phyloP scores from a whole-genome alignment of 2,113 vertebrate genomes.

The Nipponia nippon region DNA sequence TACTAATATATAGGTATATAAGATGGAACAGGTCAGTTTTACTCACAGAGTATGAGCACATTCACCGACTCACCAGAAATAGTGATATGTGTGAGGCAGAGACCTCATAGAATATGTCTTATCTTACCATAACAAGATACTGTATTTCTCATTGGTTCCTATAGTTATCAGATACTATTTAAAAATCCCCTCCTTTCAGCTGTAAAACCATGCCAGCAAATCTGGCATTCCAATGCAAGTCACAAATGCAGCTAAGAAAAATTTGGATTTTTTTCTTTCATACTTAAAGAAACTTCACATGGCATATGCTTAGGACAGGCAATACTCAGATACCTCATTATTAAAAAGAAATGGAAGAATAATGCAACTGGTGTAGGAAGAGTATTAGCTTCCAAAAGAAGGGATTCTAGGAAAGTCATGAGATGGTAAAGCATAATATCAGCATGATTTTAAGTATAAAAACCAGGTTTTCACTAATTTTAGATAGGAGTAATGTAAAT shows the following conservation, averaged over 20 bases:
- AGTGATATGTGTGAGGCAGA: background rate
- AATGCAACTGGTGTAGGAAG: background rate
- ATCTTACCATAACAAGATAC: background rate
- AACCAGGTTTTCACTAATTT: background rate
- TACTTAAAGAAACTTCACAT: background rate
- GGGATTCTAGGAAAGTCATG: background rate
- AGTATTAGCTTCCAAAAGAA: background rate
- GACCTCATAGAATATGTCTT: background rate
- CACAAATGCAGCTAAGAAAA: conserved; percentile 6
- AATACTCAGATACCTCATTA: background rate
- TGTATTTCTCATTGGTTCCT: background rate
- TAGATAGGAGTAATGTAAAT: background rate
- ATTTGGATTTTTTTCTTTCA: background rate
- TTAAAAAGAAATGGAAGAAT: background rate
- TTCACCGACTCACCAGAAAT: background rate
- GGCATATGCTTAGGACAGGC: background rate
- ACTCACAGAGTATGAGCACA: background rate
- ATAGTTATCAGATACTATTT: conserved; percentile 25
- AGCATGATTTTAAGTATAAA: background rate
- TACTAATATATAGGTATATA: background rate
- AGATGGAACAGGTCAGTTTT: background rate
- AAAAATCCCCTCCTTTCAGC: conserved; percentile 4
- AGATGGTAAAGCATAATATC: background rate
- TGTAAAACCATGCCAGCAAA: background rate
- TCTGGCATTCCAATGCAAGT: background rate